A percentile compares a stretch with the other conserved stretches of the same genome.
Evolutionary conservation across 2,888 invertebrate genomes (phyloP).

Genomic region (Idaea aversata): DNA sequence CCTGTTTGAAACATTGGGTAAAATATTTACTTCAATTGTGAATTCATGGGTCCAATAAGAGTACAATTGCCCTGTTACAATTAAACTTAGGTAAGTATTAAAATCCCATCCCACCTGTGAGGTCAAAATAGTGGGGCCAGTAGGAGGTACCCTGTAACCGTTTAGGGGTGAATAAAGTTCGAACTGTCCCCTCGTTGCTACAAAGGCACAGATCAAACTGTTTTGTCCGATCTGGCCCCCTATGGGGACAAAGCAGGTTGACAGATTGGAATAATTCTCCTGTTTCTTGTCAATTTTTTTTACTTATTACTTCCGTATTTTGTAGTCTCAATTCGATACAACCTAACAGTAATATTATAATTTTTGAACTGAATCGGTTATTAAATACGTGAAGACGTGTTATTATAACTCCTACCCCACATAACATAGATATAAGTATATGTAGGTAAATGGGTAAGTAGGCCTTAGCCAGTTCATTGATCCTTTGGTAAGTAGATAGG

Average conservation of each 20-base stretch:
- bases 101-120: too few relatives aligned
- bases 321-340: background rate
- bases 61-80: background rate
- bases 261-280: too few relatives aligned
- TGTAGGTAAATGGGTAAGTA: background rate
- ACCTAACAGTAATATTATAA: background rate
- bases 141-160: too few relatives aligned
- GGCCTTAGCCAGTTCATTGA: conserved; percentile 4
- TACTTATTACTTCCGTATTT: background rate
- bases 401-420: too few relatives aligned
- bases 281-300: too few relatives aligned
- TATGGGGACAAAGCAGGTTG: too few relatives aligned
- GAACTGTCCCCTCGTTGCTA: too few relatives aligned
- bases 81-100: too few relatives aligned
- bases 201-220: too few relatives aligned
- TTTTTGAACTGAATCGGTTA: background rate
- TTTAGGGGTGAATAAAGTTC: too few relatives aligned
- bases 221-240: too few relatives aligned
- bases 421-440: background rate
- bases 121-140: too few relatives aligned
- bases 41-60: background rate
- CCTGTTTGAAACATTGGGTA: conserved; percentile 17
- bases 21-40: background rate
- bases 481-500: background rate
- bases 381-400: background rate